These are phyloP conservation scores for Pseudomugil gertrudae DNA, from an alignment of 2,797 vertebrate species.

Conservation along the genomic window DNA sequence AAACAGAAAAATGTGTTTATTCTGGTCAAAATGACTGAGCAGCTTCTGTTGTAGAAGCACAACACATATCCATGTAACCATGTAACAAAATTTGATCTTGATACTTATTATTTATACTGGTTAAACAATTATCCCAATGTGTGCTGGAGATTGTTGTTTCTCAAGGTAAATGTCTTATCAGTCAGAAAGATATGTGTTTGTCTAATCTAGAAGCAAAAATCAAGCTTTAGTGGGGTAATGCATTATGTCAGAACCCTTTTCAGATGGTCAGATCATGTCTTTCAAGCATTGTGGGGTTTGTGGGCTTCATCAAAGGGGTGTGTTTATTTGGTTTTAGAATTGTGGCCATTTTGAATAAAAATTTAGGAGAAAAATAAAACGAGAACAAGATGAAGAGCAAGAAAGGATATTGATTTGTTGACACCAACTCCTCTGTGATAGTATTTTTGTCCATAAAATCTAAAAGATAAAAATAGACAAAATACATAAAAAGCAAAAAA, in stretches of 20 bases:
- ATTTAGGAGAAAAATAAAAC: background rate
- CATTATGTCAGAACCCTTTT: background rate
- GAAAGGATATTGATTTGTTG: background rate
- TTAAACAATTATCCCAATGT: no score
- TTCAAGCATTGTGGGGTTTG: no score
- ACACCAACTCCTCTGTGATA: background rate
- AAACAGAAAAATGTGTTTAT: conserved; percentile 3
- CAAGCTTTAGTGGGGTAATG: background rate
- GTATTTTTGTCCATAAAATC: background rate
- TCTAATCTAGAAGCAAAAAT: background rate
- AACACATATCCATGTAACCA: conserved; percentile 2
- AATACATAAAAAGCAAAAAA: background rate
- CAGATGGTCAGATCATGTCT: background rate
- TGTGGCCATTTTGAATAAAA: background rate
- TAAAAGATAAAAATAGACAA: background rate
- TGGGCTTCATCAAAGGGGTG: no score
- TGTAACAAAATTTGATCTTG: no score
- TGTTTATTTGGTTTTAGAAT: background rate
- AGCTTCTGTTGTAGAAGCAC: background rate
- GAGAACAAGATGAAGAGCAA: background rate
- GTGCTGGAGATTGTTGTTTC: no score
- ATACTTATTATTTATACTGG: no score
- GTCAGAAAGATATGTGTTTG: background rate
- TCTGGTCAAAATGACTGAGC: conserved; percentile 6
- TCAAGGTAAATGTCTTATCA: background rate